A percentile compares a stretch with the other conserved stretches of the same genome.
Conservation (phyloP, 2,113 vertebrate species). For the Acanthochromis polyacanthus region DNA sequence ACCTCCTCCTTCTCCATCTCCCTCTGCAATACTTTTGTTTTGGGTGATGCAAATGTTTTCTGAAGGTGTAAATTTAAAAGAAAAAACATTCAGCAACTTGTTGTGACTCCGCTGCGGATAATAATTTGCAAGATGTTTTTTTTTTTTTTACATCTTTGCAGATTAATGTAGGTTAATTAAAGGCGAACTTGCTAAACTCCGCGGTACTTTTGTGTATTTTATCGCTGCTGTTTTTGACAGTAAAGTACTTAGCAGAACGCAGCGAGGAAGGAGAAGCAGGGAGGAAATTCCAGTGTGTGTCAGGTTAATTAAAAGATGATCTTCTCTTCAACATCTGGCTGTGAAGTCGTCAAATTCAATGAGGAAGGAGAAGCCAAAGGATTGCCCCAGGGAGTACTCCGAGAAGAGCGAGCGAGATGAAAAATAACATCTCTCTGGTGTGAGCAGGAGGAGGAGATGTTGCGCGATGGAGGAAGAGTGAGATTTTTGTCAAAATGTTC, state of each 20-base stretch:
- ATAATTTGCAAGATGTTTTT: slow-evolving; percentile 17
- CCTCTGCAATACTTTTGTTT: background rate
- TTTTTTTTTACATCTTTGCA: background rate
- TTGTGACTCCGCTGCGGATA: background rate
- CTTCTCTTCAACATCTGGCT: slow-evolving; percentile 59
- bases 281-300: slow-evolving; percentile 37
- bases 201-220: slow-evolving; percentile 22
- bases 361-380: slow-evolving; percentile 52
- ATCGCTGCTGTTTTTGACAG: slow-evolving; percentile 19
- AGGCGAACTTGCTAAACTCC: background rate
- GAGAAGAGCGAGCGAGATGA: slow-evolving; percentile 44
- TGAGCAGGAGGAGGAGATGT: slow-evolving; percentile 29
- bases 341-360: slow-evolving; percentile 67
- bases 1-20: background rate
- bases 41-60: background rate
- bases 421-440: slow-evolving; percentile 60
- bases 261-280: background rate
- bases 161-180: slow-evolving; percentile 37
- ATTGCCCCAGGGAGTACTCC: slow-evolving; percentile 47
- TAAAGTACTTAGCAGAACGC: slow-evolving; percentile 21
- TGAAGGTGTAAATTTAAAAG: background rate
- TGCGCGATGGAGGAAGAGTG: slow-evolving; percentile 26
- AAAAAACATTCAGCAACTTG: slow-evolving; percentile 4
- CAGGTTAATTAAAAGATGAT: slow-evolving; percentile 78
- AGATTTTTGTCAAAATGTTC: slow-evolving; percentile 29